Evolutionary conservation across 2,888 invertebrate genomes (phyloP), one percentile per base, ranked within the genome.

Genomic region (Nudaria mundana): DNA sequence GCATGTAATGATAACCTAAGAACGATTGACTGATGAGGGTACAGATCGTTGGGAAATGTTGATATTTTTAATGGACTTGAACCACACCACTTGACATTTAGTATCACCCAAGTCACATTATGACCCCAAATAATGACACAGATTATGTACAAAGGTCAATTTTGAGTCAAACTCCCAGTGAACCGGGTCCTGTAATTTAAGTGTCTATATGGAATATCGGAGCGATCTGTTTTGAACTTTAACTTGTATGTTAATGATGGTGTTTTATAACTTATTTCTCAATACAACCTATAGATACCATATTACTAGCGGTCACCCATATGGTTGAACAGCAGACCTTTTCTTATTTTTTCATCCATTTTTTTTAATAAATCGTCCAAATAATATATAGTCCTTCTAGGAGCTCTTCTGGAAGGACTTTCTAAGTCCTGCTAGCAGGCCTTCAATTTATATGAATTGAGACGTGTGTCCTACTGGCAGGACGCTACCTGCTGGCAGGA

Each of bases 1-100:
- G 57, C 53, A 58, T 46, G 49, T 71, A 71, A 71, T 67, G 59
- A 70, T 64, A 61, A 63, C 59, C 54, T 62, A 53, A 48, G 53
- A 37, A 33, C 50, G 50, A 56, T 48, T 71, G 67, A 71, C 65
- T 49, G 68, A 66, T 67, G 61, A 50, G 55, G 63, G 59, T 61
- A 54, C 51, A 38, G 42, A 42, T 52, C 36, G 52, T 64, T 62
- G 57, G 41, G 65, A 31, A 64, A 63, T 56, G 38, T 58, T 50
- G 57, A 43, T 63, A 63, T 60, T 52, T 57, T 49, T 49, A 55
- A 58, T 54, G 56, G 53, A 39, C 53, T 45, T 45, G 48, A 41
- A 52, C 54, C 59, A 46, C 63, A 57, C 53, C 52, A 48, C 54
- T 40, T 68, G 68, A 66, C 68, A 67, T 68, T 67, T 66, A 42